Base-by-base conservation (phyloP, 2,888 invertebrate species). In the Biston betularia region DNA sequence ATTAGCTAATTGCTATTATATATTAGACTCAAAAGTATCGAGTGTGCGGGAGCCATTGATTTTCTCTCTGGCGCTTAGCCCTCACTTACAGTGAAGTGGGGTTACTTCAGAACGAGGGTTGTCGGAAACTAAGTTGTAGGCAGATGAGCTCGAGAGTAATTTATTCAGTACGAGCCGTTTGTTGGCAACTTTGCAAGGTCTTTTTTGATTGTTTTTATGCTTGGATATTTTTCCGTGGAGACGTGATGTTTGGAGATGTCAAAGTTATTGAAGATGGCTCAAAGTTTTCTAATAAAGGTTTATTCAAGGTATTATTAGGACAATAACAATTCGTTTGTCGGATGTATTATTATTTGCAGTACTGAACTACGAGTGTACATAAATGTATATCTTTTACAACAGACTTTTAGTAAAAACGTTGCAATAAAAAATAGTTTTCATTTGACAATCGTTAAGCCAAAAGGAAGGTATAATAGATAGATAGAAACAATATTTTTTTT, bases 21-120 rank as follows among this genome's bases (percentile, higher is more conserved):
- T 54, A 6, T n/a, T 49, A 49, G 38, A 14, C 9, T 6, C 10
- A 33, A 46, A 54, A 15, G 55, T 45, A 14, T 50, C 46, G 24
- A 66, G 66, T 66, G 62, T 54, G 53, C 62, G 66, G 8, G 9
- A 4, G 8, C 8, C 45, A 8, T 54, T 57, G 53, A 48, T 66
- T 71, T 70, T 71, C 42, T 42, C 68, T 68, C 60, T 55, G 65
- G 65, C 69, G 74, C 69, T 74, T 72, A 70, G 70, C 64, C 73
- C 72, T 69, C 65, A 74, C 74, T 74, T 72, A 72, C 59, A 61
- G 58, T 64, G 66, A 74, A 72, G 72, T 72, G 70, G 62, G 70
- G 74, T 68, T 72, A 74, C 72, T 72, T 64, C n/a, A 24, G 54
- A 53, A 58, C 33, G 65, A 68, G 68, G 63, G 59, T 50, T 58